A percentile compares a stretch with the other conserved stretches of the same genome.
Conservation (phyloP, 1,140 invertebrate species). For the Drosophila quadrilineata region DNA sequence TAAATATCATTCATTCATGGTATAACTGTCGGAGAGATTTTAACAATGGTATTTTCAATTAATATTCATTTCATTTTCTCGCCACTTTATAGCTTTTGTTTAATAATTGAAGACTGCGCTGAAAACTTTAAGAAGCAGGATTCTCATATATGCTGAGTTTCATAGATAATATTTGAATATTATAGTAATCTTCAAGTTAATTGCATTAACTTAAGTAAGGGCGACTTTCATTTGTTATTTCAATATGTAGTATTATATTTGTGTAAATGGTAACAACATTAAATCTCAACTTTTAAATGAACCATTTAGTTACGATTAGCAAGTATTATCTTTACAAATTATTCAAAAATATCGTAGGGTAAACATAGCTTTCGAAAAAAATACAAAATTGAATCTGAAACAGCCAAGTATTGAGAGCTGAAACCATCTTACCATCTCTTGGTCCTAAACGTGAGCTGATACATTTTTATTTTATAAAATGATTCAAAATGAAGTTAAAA, state of each 20-base stretch:
- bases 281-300: slow-evolving; percentile 47
- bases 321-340: background rate
- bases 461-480: too few relatives aligned
- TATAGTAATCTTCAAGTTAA: slow-evolving; percentile 52
- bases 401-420: slow-evolving; percentile 19
- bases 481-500: background rate
- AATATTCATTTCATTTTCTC: slow-evolving; percentile 23
- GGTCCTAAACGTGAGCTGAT: slow-evolving; percentile 45
- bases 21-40: slow-evolving; percentile 48
- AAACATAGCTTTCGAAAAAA: background rate
- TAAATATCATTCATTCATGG: slow-evolving; percentile 56
- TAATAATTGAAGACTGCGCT: slow-evolving; percentile 23
- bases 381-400: background rate
- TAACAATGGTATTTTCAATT: slow-evolving; percentile 46
- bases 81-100: too few relatives aligned
- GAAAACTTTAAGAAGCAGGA: slow-evolving; percentile 43
- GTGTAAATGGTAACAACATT: slow-evolving; percentile 58
- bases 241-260: slow-evolving; percentile 31
- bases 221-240: slow-evolving; percentile 51
- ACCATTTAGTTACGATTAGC: background rate
- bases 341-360: background rate
- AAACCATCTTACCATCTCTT: slow-evolving; percentile 51
- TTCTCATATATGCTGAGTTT: background rate
- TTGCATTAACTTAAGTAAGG: slow-evolving; percentile 65
- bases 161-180: background rate